Percentiles rank a stretch among this genome's conserved stretches.
Conservation (phyloP, 1,140 invertebrate species). For the Ylistrum balloti region DNA sequence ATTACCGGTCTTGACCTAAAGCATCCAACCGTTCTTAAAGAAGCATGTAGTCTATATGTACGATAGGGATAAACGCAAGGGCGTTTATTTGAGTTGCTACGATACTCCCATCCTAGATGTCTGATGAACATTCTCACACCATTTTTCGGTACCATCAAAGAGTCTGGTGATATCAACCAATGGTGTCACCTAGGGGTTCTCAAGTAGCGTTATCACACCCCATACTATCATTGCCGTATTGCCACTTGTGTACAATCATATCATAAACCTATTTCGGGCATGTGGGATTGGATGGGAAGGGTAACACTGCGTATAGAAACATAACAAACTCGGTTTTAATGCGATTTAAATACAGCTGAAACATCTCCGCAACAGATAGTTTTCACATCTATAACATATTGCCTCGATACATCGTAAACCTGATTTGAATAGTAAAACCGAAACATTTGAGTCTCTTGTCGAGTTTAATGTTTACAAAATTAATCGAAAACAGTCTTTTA, state of each 20-base stretch:
- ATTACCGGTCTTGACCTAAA: conserved; percentile 3
- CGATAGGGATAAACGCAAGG: not conserved
- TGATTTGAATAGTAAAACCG: not conserved
- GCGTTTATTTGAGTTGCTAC: not conserved
- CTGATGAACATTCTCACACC: conserved; percentile 12
- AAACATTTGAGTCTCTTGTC: not conserved
- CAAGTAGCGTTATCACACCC: not conserved
- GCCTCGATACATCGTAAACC: not conserved
- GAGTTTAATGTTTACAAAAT: not conserved
- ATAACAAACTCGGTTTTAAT: not conserved
- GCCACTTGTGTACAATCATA: not conserved
- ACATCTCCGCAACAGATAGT: not conserved
- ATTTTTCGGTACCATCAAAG: conserved; percentile 12
- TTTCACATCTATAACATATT: not conserved
- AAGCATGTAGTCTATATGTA: not conserved
- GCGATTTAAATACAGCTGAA: not conserved
- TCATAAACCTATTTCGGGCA: not conserved
- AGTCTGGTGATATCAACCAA: not conserved
- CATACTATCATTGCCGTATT: not conserved
- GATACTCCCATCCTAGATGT: not conserved
- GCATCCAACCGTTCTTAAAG: not conserved
- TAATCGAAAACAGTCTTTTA: conserved; percentile 4
- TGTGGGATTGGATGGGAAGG: not conserved
- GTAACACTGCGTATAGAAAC: not conserved
- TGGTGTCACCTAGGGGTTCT: not conserved